Percentiles rank a stretch among this genome's conserved stretches.
Evolutionary conservation across 2,113 vertebrate genomes (phyloP).

Genomic region (Cepphus grylle): DNA sequence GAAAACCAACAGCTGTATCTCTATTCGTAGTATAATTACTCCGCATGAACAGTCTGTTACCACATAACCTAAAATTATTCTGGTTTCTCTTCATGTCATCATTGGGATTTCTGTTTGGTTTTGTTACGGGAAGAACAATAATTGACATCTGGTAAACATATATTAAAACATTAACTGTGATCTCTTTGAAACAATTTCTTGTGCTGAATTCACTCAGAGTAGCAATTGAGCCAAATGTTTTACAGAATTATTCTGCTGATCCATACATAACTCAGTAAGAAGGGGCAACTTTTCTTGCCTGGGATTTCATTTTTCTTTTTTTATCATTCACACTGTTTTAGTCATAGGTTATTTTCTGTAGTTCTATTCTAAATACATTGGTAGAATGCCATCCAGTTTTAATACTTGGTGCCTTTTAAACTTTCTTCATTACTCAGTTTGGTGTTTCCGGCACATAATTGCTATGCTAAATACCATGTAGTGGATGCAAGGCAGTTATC

Average conservation of each 20-base stretch:
- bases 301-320: neutral
- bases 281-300: neutral
- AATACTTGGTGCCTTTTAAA: neutral
- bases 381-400: neutral
- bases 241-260: neutral
- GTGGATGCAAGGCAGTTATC: neutral
- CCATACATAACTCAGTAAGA: neutral
- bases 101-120: neutral
- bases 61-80: neutral
- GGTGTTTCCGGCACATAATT: neutral
- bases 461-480: neutral
- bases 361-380: neutral
- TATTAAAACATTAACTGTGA: neutral
- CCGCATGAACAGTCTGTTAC: neutral
- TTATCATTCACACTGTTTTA: neutral
- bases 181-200: neutral
- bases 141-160: neutral
- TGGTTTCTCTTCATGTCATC: neutral
- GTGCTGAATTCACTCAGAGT: neutral
- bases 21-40: neutral
- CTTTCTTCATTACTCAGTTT: neutral
- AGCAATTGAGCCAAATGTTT: neutral
- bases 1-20: neutral
- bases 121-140: neutral
- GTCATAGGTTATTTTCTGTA: neutral